Conservation (phyloP, 2,113 vertebrate genomes). For the Tachysurus fulvidraco region DNA sequence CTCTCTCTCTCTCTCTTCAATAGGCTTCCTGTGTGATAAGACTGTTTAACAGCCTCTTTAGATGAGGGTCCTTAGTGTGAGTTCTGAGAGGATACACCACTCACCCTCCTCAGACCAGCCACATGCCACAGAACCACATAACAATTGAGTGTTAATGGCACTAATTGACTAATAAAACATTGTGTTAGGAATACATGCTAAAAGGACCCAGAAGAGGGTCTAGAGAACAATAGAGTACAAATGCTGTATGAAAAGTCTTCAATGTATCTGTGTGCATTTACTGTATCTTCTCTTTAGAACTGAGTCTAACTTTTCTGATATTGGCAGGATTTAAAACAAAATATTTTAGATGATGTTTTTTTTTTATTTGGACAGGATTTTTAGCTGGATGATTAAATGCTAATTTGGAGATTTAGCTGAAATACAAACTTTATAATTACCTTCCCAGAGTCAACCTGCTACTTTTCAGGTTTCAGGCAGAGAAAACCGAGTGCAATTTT, state of each 20-base stretch:
- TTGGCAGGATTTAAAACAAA: background rate
- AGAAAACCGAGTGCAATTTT: background rate
- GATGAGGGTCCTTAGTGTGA: conserved; percentile 17
- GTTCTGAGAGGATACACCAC: conserved; percentile 3
- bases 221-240: background rate
- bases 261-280: background rate
- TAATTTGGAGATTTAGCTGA: conserved; percentile 20
- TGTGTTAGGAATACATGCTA: background rate
- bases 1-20: conserved; percentile 12
- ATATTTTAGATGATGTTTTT: background rate
- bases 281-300: background rate
- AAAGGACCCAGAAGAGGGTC: background rate
- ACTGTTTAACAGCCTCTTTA: conserved; percentile 33
- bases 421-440: background rate
- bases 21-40: conserved; percentile 44
- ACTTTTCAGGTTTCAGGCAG: background rate
- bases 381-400: conserved; percentile 16
- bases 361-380: conserved; percentile 7
- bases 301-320: background rate
- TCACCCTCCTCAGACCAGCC: background rate
- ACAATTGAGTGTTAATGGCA: conserved; percentile 17
- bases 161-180: conserved; percentile 21
- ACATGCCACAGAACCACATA: conserved; percentile 1
- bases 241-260: no score
- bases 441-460: conserved; percentile 1